phyloP scores from a whole-genome alignment of 1,140 invertebrate species.

The Drosophila cardini region DNA sequence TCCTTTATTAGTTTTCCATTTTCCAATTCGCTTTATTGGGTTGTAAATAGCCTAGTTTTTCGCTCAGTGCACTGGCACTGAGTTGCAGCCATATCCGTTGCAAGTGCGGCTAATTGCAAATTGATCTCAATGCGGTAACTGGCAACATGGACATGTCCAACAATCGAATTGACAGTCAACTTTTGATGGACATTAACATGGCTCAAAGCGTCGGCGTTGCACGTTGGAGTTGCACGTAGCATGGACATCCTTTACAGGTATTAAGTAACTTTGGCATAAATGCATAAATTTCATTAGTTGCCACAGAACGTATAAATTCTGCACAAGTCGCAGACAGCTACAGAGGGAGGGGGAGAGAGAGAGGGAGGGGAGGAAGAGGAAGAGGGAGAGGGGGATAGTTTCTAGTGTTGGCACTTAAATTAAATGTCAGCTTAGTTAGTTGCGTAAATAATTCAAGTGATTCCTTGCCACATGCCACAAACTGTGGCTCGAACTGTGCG shows the following conservation, averaged over 20 bases:
- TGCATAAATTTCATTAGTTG: conserved; percentile 82
- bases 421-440: conserved; percentile 70
- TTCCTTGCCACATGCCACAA: conserved; percentile 3
- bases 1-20: no score
- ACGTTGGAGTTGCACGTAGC: background rate
- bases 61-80: background rate
- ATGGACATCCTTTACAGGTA: conserved; percentile 12
- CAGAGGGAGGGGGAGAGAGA: no score
- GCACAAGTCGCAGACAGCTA: background rate
- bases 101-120: conserved; percentile 79
- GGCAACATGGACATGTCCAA: conserved; percentile 75
- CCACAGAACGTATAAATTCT: conserved; percentile 39
- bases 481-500: background rate
- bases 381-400: no score
- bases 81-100: conserved; percentile 69
- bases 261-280: conserved; percentile 62
- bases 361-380: no score
- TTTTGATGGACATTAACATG: conserved; percentile 81
- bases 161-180: conserved; percentile 78
- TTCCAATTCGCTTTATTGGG: no score
- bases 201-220: conserved; percentile 63
- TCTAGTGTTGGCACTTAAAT: conserved; percentile 66
- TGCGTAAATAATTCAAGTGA: conserved; percentile 62
- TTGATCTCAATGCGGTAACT: conserved; percentile 55
- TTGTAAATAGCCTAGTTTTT: background rate